Percentiles rank a stretch among this genome's conserved stretches.
phyloP scores from a whole-genome alignment of 2,113 vertebrate species.

The Microtus montanus region DNA sequence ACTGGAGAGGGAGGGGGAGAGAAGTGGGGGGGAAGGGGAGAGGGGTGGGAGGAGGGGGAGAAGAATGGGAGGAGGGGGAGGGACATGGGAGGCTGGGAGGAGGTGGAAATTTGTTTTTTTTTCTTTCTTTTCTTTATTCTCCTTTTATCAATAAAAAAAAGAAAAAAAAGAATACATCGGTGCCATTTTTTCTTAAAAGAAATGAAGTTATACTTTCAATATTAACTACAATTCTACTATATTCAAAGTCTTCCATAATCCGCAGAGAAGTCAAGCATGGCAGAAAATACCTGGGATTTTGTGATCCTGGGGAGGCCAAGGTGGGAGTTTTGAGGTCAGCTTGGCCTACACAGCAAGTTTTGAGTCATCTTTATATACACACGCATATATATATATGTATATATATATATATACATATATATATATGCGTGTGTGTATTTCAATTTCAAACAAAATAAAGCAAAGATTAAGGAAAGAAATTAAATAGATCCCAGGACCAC shows the following conservation, averaged over 20 bases:
- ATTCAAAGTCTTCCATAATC: conserved; percentile 7
- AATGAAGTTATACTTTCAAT: neutral
- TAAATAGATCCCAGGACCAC: neutral
- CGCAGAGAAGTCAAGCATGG: neutral
- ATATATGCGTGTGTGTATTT: too few relatives aligned
- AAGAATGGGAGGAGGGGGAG: too few relatives aligned
- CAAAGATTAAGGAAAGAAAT: neutral
- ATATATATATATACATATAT: too few relatives aligned
- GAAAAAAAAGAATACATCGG: neutral
- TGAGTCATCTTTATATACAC: neutral
- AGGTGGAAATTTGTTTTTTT: too few relatives aligned
- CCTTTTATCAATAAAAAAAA: too few relatives aligned
- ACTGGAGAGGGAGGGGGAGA: too few relatives aligned
- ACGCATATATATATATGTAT: too few relatives aligned
- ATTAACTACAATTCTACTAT: neutral
- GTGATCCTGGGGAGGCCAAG: neutral
- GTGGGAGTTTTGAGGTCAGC: neutral
- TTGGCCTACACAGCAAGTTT: neutral
- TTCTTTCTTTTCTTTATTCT: too few relatives aligned
- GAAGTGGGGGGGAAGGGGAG: too few relatives aligned
- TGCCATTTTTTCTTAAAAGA: conserved; percentile 1
- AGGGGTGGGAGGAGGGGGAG: too few relatives aligned
- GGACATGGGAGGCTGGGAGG: too few relatives aligned
- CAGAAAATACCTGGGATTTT: neutral
- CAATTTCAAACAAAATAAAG: neutral